These are phyloP conservation scores for Petroica traversi DNA, from an alignment of 2,113 vertebrate genomes.

Conservation along the genomic window DNA sequence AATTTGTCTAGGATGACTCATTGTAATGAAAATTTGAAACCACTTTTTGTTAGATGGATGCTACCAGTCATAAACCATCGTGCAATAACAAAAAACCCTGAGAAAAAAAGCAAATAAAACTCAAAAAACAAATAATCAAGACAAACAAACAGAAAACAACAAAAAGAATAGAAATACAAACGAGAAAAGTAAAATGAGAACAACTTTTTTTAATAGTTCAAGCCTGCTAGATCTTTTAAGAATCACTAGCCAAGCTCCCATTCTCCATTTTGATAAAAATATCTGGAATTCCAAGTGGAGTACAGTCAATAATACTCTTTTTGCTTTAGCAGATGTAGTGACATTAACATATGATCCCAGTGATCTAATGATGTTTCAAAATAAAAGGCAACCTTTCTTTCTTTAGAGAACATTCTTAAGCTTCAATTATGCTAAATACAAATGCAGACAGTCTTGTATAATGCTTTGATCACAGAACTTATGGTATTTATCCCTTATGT, in stretches of 20 bases:
- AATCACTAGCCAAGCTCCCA: not conserved
- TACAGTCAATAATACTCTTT: not conserved
- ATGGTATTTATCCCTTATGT: constrained; percentile 6
- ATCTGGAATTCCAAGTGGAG: not conserved
- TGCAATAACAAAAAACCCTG: not conserved
- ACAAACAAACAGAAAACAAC: not conserved
- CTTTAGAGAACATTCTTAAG: not conserved
- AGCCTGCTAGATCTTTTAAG: not conserved
- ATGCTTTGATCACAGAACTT: constrained; percentile 50
- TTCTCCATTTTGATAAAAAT: not conserved
- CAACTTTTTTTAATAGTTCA: not conserved
- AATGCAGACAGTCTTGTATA: not conserved
- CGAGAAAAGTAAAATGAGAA: not conserved
- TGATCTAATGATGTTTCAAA: constrained; percentile 1
- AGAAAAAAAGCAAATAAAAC: accelerated
- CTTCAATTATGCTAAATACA: not conserved
- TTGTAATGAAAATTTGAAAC: not conserved
- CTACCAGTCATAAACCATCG: not conserved
- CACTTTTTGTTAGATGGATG: not conserved
- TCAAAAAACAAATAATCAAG: not conserved
- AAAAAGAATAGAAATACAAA: not conserved
- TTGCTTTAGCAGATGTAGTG: not conserved
- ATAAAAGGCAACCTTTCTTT: constrained; percentile 5
- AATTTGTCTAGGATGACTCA: not conserved
- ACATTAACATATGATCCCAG: not conserved